Evolutionary conservation across 2,888 invertebrate genomes (phyloP), one percentile per base, ranked within the genome.

Genomic region (Dolomedes plantarius): DNA sequence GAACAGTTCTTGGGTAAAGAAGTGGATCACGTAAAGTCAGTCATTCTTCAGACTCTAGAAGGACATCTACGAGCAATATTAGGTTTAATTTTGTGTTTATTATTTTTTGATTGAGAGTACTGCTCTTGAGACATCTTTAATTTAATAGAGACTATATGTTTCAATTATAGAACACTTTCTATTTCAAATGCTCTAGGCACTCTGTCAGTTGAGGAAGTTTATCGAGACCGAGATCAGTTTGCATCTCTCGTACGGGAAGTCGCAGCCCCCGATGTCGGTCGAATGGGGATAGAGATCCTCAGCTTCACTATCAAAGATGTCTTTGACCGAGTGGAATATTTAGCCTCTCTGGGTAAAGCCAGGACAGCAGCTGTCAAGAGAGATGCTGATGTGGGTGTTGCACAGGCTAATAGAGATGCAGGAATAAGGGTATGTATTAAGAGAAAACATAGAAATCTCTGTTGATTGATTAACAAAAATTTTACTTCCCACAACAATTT

Each of bases 231-330:
- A 91, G 98, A 99, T 92, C 98, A 98, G 92, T 99, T 99, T 94
- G 98, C 99, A 89, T 96, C 96, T 73, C 93, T 98, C 90, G 98
- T 99, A 62, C 94, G 98, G 90, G 98, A 99, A 93, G 98, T 97
- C 73, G 98, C 98, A 86, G 97, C 98, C 13, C 98, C 98, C 89
- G 99, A 99, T 94, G 98, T 99, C 88, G 98, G 98, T 67, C 95
- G 98, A 90, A 99, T 99, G 98, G 98, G 98, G 90, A 98, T 98
- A 92, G 98, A 98, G 93, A 98, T 99, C 91, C 94, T 99, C 88
- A 98, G 97, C 89, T 98, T 98, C 93, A 98, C 98, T 90, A 98
- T 99, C 93, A 98, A 98, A 93, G 98, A 99, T 93, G 98, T 99
- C 86, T 97, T 95, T 93, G 98, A 99, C 93, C 95, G 97, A 92